These are phyloP conservation scores for Cristatella mucedo DNA, from an alignment of 2,888 invertebrate species.

Conservation along the genomic window DNA sequence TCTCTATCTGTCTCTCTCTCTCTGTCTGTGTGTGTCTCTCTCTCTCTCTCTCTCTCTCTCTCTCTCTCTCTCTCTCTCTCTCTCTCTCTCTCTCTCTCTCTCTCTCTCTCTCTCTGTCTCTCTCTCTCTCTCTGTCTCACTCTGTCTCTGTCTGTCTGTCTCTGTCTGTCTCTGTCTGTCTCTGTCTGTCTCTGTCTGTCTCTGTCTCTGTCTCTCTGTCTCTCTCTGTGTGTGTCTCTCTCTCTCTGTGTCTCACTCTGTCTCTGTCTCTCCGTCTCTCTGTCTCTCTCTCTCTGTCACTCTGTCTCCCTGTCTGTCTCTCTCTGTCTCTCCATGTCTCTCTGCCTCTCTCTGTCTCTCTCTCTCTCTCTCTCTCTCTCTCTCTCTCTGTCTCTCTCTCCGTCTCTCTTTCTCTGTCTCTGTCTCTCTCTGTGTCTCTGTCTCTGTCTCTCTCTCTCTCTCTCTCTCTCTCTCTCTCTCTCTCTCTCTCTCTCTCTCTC, in stretches of 20 bases:
- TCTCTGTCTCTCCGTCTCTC: not conserved
- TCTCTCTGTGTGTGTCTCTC: not conserved
- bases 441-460: conserved; percentile 6
- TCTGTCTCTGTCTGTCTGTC: not conserved
- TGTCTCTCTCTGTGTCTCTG: conserved; percentile 1
- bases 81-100: conserved; percentile 1
- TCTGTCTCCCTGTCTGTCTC: conserved; percentile 3
- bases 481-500: not conserved
- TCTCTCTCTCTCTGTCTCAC: not conserved
- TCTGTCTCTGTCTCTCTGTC: not conserved
- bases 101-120: not conserved
- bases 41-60: conserved; percentile 1
- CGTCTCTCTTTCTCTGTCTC: not conserved
- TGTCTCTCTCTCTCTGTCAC: not conserved
- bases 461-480: conserved; percentile 5
- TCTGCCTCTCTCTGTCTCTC: conserved; percentile 3
- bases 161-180: not conserved
- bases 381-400: not conserved
- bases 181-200: not conserved
- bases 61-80: conserved; percentile 1
- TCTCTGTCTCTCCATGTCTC: conserved; percentile 6
- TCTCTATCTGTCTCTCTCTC: not conserved
- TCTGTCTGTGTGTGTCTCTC: not conserved
- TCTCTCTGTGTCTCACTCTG: not conserved
- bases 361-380: not conserved